Evolutionary conservation across 2,888 invertebrate species (phyloP).

Genomic region (Adineta ricciae): DNA sequence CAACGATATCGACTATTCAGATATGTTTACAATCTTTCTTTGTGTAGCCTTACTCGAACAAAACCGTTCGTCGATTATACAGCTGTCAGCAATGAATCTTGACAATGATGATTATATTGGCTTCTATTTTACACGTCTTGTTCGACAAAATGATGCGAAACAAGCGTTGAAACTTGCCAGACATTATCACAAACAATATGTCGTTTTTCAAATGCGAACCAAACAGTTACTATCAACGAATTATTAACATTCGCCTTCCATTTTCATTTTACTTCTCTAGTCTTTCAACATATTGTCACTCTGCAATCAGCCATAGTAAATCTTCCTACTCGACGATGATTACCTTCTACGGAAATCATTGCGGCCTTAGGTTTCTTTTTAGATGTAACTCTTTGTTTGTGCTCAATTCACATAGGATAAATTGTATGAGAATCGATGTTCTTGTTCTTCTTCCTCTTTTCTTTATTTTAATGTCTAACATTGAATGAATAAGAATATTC

Average conservation of each 20-base stretch:
- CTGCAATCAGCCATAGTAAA: too few species aligned
- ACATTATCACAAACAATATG: background rate
- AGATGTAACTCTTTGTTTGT: background rate
- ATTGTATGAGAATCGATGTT: background rate
- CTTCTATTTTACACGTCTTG: background rate
- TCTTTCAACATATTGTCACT: background rate
- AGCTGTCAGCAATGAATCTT: background rate
- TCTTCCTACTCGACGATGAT: background rate
- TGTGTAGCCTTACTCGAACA: background rate
- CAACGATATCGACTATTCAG: background rate
- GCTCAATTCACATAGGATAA: background rate
- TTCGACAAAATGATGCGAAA: background rate
- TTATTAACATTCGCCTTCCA: background rate
- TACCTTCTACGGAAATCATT: background rate
- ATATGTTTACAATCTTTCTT: slow-evolving; percentile 12
- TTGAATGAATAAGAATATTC: background rate
- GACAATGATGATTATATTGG: background rate
- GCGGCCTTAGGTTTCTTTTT: background rate
- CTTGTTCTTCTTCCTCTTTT: background rate
- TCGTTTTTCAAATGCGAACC: background rate
- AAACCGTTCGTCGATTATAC: background rate
- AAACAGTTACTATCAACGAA: background rate
- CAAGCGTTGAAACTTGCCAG: background rate
- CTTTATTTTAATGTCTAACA: background rate
- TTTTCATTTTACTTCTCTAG: background rate